Evolutionary conservation across 2,888 invertebrate species (phyloP), one percentile per base, ranked within the genome.

Genomic region (Oxytorus armatus): DNA sequence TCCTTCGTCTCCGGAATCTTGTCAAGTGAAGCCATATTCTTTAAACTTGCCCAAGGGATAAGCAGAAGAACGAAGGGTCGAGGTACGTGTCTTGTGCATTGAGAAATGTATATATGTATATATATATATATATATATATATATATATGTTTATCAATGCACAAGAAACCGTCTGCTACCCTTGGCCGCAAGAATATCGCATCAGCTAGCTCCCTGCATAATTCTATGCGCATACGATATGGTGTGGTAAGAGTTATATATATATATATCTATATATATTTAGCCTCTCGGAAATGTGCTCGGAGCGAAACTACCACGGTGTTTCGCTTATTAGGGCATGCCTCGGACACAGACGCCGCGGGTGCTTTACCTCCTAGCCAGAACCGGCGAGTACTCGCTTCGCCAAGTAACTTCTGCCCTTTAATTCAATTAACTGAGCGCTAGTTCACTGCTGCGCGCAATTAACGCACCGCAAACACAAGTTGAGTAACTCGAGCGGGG

Each of bases 391-490:
- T 16, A 21, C 18, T 25, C 55, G 42, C 49, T 68, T 23, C 25
- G 33, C 29, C 53, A 59, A 44, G 51, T 66, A 76, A 76, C 53
- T 66, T 75, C 55, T 70, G 23, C 75, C 36, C 65, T 65, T 79
- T 79, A 47, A 76, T 76, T 66, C 72, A 76, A 76, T 79, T 72
- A 66, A 76, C 65, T 47, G 47, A 77, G 61, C 65, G 63, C 55
- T 39, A 23, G 33, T 18, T 53, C 69, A 33, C 63, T 69, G 21
- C 44, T 61, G 18, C 33, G 39, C 53, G 63, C 63, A 63, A 73
- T 68, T 59, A 61, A 53, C 68, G 42, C 61, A 49, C 53, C 29
- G 14, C 53, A 29, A 25, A 33, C 36, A 65, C n/a, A 53, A 61
- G 25, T 73, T 42, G 70, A 65, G 57, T 57, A 57, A 36, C 42